Base-by-base conservation (phyloP, 1,140 invertebrate genomes). In the Sipha flava region DNA sequence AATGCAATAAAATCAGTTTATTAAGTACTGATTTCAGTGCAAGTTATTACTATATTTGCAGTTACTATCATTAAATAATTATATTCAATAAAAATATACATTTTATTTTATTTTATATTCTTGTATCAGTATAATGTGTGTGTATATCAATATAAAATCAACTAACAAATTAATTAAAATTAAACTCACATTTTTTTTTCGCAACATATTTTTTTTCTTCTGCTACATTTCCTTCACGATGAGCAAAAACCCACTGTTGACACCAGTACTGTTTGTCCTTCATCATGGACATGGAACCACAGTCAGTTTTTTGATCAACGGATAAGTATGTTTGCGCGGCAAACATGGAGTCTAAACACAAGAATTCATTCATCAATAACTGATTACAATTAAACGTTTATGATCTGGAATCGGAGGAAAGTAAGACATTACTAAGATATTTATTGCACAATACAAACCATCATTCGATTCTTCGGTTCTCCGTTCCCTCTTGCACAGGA, bases 191-290 rank as follows among this genome's bases (percentile, higher is more conserved):
- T 40, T 77, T 70, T 70, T 70, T 77, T 59, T 77, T 77, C 26
- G 73, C 73, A 12, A 77, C 73, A 59, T 77, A 77, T 77, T 77
- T 77, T 23, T 77, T 77, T 59, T 77, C 73, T n/a, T 77, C 73
- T 43, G 73, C n/a, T 26, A 77, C 23, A 23, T 77, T 59, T 14
- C 73, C 73, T 29, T 77, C 73, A 18, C 73, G 73, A 43, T 77
- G 73, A 59, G 73, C 73, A 7, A 59, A 40, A 3, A 77, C 73
- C 73, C 73, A 77, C 59, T 77, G 73, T 29, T 77, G 21, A 77
- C 73, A 77, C 73, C 73, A 59, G 34, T 77, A 77, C 16, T 77
- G 73, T 77, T 77, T 77, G 34, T 57, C 52, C 43, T 77, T 52
- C 52, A 77, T 57, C 21, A 59, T 34, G 16, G 73, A 77, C 3